These are phyloP conservation scores for Urocynchramus pylzowi DNA, from an alignment of 2,113 vertebrate genomes.

Conservation along the genomic window DNA sequence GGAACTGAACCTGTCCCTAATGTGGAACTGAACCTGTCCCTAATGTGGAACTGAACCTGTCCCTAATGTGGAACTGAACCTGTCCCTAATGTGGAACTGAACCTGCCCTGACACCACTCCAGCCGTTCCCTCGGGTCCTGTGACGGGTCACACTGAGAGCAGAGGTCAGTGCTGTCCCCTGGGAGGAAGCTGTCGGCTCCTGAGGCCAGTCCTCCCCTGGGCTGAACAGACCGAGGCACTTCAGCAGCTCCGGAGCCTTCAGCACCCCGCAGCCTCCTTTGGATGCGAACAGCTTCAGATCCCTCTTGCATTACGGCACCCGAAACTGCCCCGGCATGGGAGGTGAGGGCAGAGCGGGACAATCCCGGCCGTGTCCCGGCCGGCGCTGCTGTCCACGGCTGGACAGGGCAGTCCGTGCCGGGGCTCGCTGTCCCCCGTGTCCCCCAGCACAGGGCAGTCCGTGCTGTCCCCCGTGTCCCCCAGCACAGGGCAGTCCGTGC, in stretches of 20 bases:
- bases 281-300: fast-evolving
- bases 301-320: fast-evolving
- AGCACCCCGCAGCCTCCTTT: not conserved
- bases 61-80: fast-evolving
- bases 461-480: not conserved
- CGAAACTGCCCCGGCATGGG: not conserved
- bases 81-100: fast-evolving
- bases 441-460: not conserved
- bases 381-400: not conserved
- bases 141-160: fast-evolving
- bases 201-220: not conserved
- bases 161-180: not conserved
- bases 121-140: not conserved
- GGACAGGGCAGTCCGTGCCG: fast-evolving
- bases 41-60: fast-evolving
- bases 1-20: not conserved
- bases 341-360: not conserved
- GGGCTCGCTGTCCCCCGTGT: not conserved
- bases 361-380: fast-evolving
- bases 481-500: not conserved
- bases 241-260: not conserved
- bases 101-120: not conserved
- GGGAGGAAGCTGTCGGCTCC: not conserved
- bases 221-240: not conserved
- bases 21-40: fast-evolving